Conservation (phyloP, 2,797 vertebrate species). For the Dromococcyx pavoninus region DNA sequence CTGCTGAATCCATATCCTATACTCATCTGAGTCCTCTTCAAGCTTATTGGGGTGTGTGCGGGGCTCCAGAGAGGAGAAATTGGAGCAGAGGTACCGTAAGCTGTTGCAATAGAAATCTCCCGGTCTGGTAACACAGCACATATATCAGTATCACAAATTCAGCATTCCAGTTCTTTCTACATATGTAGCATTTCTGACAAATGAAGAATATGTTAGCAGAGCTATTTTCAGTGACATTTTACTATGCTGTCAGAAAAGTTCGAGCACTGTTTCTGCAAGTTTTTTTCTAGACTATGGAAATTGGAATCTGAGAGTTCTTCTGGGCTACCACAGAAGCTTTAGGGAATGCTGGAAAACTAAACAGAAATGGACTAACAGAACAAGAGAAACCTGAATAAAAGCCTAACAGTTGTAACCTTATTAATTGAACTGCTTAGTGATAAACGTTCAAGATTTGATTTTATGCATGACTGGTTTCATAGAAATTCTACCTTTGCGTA, state of each 20-base stretch:
- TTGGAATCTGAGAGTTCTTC: neutral
- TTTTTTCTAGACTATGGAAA: neutral
- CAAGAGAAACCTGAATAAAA: neutral
- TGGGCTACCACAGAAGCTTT: neutral
- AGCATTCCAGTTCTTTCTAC: neutral
- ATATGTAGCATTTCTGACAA: neutral
- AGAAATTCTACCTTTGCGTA: neutral
- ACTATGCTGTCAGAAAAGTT: slow-evolving; percentile 15
- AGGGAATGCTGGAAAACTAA: neutral
- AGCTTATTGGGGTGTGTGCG: neutral
- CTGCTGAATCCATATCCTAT: neutral
- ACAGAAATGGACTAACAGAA: neutral
- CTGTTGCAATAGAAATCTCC: neutral
- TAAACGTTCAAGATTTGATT: neutral
- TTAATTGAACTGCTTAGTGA: neutral
- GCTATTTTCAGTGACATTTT: slow-evolving; percentile 16
- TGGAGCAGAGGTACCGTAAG: neutral
- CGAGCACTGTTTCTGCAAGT: neutral
- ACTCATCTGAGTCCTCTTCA: neutral
- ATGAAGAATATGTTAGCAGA: neutral
- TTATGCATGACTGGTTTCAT: neutral
- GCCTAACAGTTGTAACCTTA: neutral
- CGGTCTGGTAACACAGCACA: neutral
- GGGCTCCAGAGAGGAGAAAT: neutral
- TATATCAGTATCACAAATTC: neutral